Evolutionary conservation across 2,888 invertebrate species (phyloP).

Genomic region (Diplazon laetatorius): DNA sequence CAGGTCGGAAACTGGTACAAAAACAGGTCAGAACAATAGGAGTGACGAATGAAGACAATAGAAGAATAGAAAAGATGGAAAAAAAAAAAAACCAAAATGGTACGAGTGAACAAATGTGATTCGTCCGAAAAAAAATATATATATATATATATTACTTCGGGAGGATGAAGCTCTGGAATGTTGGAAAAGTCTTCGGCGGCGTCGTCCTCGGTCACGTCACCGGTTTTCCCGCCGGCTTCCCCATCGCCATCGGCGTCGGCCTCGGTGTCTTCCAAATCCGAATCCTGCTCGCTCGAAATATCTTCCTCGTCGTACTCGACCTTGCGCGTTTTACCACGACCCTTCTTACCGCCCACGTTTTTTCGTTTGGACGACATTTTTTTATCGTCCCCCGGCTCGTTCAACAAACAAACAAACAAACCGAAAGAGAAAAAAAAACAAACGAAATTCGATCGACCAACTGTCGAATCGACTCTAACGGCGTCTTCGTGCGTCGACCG

Average conservation of each 20-base stretch:
- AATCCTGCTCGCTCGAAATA: constrained; percentile 80
- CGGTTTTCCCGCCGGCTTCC: constrained; percentile 74
- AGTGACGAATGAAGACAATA: neutral
- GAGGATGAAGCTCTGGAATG: constrained; percentile 80
- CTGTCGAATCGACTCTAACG: too few relatives aligned
- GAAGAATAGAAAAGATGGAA: neutral
- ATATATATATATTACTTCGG: too few relatives aligned
- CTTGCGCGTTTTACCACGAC: constrained; percentile 76
- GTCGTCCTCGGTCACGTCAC: constrained; percentile 78
- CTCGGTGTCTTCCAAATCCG: constrained; percentile 78
- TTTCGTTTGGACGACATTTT: constrained; percentile 79
- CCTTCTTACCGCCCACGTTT: constrained; percentile 74
- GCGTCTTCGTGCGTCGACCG: neutral
- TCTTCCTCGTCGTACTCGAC: constrained; percentile 81
- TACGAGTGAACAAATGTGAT: constrained; percentile 19
- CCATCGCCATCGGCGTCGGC: constrained; percentile 66
- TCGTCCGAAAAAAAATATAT: too few relatives aligned
- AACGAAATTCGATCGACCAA: too few relatives aligned
- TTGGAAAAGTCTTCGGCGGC: constrained; percentile 74
- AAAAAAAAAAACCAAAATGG: constrained; percentile 4
- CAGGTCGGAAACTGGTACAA: neutral
- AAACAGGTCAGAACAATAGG: too few relatives aligned
- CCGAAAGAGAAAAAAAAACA: too few relatives aligned
- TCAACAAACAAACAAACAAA: neutral
- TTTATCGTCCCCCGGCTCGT: neutral